Conservation (phyloP, 2,797 vertebrate species). For the Gymnopithys bicolor region DNA sequence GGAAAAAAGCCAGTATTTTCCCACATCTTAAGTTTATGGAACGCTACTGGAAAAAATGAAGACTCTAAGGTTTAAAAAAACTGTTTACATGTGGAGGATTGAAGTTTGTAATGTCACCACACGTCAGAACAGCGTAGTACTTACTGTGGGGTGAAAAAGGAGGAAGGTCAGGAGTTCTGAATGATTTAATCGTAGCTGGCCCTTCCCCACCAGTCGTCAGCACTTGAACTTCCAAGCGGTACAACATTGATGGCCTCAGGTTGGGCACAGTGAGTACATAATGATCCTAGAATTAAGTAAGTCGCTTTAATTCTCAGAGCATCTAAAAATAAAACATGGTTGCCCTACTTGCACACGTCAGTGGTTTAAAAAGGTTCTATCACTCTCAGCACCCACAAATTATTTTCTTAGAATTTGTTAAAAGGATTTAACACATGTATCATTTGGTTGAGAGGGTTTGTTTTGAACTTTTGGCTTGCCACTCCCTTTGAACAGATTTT, state of each 20-base stretch:
- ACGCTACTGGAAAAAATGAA: neutral
- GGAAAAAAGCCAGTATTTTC: rapidly evolving
- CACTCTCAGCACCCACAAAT: neutral
- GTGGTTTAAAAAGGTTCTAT: neutral
- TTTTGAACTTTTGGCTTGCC: neutral
- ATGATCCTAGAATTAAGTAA: slow-evolving; percentile 80
- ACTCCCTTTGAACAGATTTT: neutral
- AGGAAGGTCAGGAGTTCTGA: slow-evolving; percentile 85
- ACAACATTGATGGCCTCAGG: slow-evolving; percentile 87
- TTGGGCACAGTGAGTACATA: slow-evolving; percentile 86
- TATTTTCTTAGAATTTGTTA: neutral
- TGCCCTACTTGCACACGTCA: neutral
- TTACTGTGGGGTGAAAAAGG: slow-evolving; percentile 84
- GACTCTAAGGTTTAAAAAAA: neutral
- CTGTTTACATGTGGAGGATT: neutral
- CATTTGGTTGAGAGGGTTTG: rapidly evolving
- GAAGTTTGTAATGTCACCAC: rapidly evolving
- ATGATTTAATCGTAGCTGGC: slow-evolving; percentile 88
- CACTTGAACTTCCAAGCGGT: slow-evolving; percentile 92
- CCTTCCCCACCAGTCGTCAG: slow-evolving; percentile 89
- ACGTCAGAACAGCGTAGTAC: neutral
- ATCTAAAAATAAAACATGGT: rapidly evolving
- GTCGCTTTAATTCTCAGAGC: neutral
- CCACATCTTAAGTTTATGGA: neutral
- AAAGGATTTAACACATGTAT: rapidly evolving